Conservation (phyloP, 2,888 invertebrate genomes). For the Galerucella pusilla region DNA sequence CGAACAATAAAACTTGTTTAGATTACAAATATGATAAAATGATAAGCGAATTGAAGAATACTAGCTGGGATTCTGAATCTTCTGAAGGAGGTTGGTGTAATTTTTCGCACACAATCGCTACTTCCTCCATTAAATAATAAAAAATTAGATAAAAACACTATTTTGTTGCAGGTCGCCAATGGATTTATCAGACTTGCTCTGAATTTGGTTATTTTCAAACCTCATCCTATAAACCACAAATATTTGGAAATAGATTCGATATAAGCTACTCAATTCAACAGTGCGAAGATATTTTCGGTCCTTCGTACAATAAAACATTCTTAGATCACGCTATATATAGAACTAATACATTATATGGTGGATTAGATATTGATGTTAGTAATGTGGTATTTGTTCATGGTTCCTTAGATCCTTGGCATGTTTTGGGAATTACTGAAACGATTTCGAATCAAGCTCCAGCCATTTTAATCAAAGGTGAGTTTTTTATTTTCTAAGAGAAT, state of each 20-base stretch:
- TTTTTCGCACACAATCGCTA: not conserved
- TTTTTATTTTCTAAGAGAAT: not conserved
- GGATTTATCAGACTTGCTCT: slow-evolving; percentile 95
- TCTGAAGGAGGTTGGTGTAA: slow-evolving; percentile 72
- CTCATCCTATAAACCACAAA: slow-evolving; percentile 73
- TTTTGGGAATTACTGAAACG: slow-evolving; percentile 76
- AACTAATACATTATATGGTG: slow-evolving; percentile 87
- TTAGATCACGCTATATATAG: slow-evolving; percentile 72
- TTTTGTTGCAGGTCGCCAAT: slow-evolving; percentile 75
- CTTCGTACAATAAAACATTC: slow-evolving; percentile 74
- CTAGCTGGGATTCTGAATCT: slow-evolving; percentile 72
- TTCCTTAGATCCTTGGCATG: slow-evolving; percentile 90
- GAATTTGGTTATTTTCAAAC: slow-evolving; percentile 97
- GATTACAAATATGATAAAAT: slow-evolving; percentile 86
- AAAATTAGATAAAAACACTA: too few species aligned
- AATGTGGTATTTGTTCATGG: slow-evolving; percentile 90
- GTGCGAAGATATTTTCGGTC: slow-evolving; percentile 85
- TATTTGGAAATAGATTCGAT: slow-evolving; percentile 81
- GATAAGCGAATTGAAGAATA: slow-evolving; percentile 75
- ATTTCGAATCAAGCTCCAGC: slow-evolving; percentile 71
- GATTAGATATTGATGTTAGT: slow-evolving; percentile 73
- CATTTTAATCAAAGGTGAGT: slow-evolving; percentile 78
- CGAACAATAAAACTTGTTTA: slow-evolving; percentile 78
- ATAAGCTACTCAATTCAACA: slow-evolving; percentile 82
- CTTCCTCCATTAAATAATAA: too few species aligned